A percentile compares a stretch with the other conserved stretches of the same genome.
phyloP scores from a whole-genome alignment of 1,140 invertebrate genomes.

The Aphelinus certus region DNA sequence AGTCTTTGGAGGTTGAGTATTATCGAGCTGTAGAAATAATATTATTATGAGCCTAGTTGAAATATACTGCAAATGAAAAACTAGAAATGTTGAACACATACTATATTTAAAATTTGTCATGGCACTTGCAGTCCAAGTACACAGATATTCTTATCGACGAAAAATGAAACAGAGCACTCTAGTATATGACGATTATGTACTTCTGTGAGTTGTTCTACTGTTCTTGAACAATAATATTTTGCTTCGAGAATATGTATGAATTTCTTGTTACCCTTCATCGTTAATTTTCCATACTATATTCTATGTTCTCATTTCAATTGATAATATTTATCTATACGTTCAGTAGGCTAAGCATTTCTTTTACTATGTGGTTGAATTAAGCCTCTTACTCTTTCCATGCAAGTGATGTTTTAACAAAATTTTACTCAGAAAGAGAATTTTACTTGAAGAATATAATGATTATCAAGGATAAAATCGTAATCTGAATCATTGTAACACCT shows the following conservation, averaged over 20 bases:
- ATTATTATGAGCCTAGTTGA: background rate
- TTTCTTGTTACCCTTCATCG: slow-evolving; percentile 21
- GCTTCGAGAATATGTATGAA: background rate
- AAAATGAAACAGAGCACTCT: slow-evolving; percentile 80
- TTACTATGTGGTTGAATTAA: slow-evolving; percentile 50
- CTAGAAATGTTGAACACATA: background rate
- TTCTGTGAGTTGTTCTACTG: slow-evolving; percentile 72
- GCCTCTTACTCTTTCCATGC: slow-evolving; percentile 46
- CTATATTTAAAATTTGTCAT: slow-evolving; percentile 55
- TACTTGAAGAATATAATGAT: background rate
- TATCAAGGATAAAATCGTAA: slow-evolving; percentile 44
- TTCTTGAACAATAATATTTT: slow-evolving; percentile 74
- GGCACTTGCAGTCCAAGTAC: slow-evolving; percentile 75
- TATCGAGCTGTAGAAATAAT: slow-evolving; percentile 5
- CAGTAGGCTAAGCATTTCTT: slow-evolving; percentile 53
- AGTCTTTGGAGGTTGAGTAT: slow-evolving; percentile 41
- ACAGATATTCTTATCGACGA: slow-evolving; percentile 81
- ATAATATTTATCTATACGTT: slow-evolving; percentile 45
- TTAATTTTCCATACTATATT: slow-evolving; percentile 49
- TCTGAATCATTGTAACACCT: slow-evolving; percentile 54
- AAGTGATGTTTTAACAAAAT: too few relatives aligned
- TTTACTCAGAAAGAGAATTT: too few relatives aligned
- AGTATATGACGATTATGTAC: slow-evolving; percentile 76
- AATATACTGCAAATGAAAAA: too few relatives aligned
- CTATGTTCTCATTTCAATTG: slow-evolving; percentile 43